Conservation (phyloP, 2,113 vertebrate genomes). For the Callochromis pleurospilus region DNA sequence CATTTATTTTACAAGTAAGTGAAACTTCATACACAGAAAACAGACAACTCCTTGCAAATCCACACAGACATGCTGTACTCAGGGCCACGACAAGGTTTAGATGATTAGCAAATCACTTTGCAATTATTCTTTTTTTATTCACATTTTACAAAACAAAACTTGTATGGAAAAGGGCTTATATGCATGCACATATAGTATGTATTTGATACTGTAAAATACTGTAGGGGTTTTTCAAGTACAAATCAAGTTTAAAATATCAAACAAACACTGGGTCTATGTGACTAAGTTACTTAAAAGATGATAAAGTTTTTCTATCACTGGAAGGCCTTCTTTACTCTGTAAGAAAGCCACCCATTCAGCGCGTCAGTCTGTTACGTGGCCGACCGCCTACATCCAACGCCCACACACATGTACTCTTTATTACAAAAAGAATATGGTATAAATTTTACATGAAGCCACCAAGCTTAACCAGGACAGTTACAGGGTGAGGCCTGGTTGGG, state of each 20-base stretch:
- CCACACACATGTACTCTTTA: background rate
- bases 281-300: background rate
- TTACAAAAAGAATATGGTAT: background rate
- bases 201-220: background rate
- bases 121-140: background rate
- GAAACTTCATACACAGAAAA: background rate
- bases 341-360: slow-evolving; percentile 6
- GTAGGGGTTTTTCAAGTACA: background rate
- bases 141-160: background rate
- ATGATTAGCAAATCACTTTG: background rate
- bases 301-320: background rate
- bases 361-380: background rate
- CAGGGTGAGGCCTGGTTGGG: background rate
- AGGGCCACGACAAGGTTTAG: background rate
- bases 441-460: background rate
- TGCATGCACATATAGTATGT: background rate
- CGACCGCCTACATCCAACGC: background rate
- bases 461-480: background rate
- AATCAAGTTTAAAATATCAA: background rate
- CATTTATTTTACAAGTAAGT: background rate
- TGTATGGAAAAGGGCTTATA: background rate
- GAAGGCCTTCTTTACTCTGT: background rate
- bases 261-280: background rate
- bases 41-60: too few relatives aligned
- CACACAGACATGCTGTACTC: background rate